A percentile compares a stretch with the other conserved stretches of the same genome.
These are phyloP conservation scores for Halocynthia aurantium DNA, from an alignment of 23 tunicate species.

Conservation along the genomic window DNA sequence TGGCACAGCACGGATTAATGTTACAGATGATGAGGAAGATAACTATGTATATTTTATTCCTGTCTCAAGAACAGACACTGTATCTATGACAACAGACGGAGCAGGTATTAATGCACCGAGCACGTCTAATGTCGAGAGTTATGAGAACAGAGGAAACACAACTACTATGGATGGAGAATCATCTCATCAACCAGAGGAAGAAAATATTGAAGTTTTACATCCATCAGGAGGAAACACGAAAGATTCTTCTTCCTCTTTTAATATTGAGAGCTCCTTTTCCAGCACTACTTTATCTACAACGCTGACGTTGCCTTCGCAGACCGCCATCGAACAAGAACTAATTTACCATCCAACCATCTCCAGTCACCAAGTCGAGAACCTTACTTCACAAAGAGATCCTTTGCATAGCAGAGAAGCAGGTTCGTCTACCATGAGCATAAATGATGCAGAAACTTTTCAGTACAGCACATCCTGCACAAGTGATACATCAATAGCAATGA, in stretches of 20 bases:
- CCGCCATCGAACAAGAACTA: no score
- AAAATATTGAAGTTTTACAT: background rate
- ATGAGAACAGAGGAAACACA: background rate
- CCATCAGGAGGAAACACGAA: background rate
- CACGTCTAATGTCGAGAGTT: background rate
- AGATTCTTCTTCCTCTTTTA: background rate
- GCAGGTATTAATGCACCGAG: background rate
- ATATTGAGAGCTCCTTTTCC: background rate
- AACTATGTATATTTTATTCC: background rate
- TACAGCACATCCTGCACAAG: conserved; percentile 6
- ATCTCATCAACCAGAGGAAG: background rate
- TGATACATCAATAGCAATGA: conserved; percentile 24
- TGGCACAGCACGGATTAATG: no score
- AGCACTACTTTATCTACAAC: no score
- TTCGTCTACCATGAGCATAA: background rate
- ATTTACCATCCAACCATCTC: background rate
- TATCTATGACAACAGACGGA: background rate
- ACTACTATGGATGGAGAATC: background rate
- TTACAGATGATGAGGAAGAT: background rate
- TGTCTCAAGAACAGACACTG: background rate
- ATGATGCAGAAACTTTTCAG: background rate
- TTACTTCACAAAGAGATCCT: no score
- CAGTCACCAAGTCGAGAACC: background rate
- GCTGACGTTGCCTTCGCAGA: no score
- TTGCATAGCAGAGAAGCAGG: background rate